A percentile compares a stretch with the other conserved stretches of the same genome.
These are phyloP conservation scores for Anseranas semipalmata DNA, from an alignment of 2,113 vertebrate genomes.

Conservation along the genomic window DNA sequence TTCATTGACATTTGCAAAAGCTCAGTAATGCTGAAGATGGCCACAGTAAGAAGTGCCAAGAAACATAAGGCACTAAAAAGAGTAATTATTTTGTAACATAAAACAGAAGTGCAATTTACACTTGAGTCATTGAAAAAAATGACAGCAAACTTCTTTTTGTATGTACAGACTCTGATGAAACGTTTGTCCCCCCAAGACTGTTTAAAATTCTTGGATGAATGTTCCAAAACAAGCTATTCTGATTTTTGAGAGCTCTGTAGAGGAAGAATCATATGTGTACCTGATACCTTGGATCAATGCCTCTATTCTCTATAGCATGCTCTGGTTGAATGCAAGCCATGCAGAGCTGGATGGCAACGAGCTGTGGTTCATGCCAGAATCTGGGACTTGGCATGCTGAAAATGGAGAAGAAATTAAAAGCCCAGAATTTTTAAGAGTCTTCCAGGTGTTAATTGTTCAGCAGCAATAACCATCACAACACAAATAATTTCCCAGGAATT, in stretches of 20 bases:
- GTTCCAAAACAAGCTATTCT: not conserved
- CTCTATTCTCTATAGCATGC: not conserved
- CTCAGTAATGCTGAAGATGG: not conserved
- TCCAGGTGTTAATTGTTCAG: constrained; percentile 22
- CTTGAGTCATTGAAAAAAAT: not conserved
- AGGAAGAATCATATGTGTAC: not conserved
- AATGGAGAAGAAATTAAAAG: constrained; percentile 25
- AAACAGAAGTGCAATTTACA: not conserved
- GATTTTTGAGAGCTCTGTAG: not conserved
- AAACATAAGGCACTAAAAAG: not conserved
- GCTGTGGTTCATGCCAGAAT: not conserved
- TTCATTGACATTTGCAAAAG: not conserved
- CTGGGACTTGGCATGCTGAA: not conserved
- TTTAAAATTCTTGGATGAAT: not conserved
- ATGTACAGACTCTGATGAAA: not conserved
- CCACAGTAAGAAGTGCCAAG: not conserved
- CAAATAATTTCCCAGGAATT: constrained; percentile 29
- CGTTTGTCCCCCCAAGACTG: not conserved
- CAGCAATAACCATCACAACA: constrained; percentile 26
- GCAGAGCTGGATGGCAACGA: not conserved
- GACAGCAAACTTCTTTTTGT: not conserved
- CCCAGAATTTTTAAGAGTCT: not conserved
- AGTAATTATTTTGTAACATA: not conserved
- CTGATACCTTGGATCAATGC: not conserved
- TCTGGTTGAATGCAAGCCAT: not conserved